Evolutionary conservation across 2,113 vertebrate species (phyloP).

Genomic region (Patagioenas fasciata): DNA sequence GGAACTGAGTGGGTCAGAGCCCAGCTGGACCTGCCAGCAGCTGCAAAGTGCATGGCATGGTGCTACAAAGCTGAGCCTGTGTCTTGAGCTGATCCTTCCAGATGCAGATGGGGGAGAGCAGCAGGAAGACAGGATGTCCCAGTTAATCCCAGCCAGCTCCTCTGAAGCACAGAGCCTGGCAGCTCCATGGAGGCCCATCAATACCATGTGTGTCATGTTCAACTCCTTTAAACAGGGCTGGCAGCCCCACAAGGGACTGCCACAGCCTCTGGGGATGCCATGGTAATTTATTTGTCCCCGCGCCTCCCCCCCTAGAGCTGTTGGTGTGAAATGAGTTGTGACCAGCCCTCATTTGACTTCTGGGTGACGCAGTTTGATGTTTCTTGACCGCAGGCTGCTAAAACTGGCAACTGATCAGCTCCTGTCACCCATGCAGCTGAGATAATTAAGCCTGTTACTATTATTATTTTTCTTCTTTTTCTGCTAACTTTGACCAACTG

Average conservation of each 20-base stretch:
- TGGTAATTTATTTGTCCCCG: accelerated
- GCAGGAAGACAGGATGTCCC: not conserved
- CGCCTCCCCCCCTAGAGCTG: accelerated
- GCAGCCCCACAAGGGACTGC: not conserved
- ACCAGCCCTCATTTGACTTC: conserved; percentile 40
- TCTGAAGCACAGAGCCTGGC: not conserved
- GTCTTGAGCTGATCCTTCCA: not conserved
- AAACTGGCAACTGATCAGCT: conserved; percentile 52
- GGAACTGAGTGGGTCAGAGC: not conserved
- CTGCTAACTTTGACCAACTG: not conserved
- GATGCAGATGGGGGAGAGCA: accelerated
- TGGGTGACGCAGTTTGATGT: conserved; percentile 14
- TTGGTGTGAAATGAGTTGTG: not conserved
- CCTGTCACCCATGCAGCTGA: conserved; percentile 12
- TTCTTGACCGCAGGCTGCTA: conserved; percentile 37
- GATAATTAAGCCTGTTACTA: conserved; percentile 43
- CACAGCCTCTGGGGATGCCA: accelerated
- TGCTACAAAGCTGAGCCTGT: not conserved
- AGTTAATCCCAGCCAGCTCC: not conserved
- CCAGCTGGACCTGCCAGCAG: not conserved
- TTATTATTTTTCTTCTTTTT: not conserved
- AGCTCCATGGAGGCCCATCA: accelerated
- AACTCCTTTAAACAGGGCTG: not conserved
- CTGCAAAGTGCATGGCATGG: accelerated
- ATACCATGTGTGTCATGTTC: not conserved